Evolutionary conservation across 2,797 vertebrate species (phyloP).

Genomic region (Sitta carolinensis): DNA sequence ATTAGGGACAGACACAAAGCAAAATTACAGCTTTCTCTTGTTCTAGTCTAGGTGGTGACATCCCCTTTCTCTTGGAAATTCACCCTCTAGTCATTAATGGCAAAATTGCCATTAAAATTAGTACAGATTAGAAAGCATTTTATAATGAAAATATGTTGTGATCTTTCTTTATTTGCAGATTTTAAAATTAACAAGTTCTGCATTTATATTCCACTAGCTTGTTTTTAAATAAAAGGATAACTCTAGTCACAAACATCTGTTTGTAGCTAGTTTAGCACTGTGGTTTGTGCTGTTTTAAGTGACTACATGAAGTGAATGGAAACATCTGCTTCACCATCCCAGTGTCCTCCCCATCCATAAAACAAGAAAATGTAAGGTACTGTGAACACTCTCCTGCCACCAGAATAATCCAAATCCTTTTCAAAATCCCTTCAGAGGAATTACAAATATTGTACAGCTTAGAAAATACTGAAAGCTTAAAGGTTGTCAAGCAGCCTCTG

Average conservation of each 20-base stretch:
- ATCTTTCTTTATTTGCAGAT: background rate
- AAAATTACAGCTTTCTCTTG: background rate
- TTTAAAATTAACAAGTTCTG: background rate
- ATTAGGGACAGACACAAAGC: background rate
- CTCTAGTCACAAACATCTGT: background rate
- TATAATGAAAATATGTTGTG: background rate
- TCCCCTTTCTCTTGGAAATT: background rate
- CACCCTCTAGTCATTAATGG: background rate
- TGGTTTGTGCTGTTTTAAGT: background rate
- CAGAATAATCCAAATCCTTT: background rate
- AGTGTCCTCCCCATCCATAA: background rate
- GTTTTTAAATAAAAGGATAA: background rate
- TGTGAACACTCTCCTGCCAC: background rate
- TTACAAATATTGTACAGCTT: background rate
- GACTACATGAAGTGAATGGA: background rate
- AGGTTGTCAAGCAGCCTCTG: background rate
- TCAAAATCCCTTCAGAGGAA: background rate
- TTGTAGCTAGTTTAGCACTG: background rate
- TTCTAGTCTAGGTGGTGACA: background rate
- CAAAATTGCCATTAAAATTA: background rate
- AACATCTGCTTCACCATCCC: background rate
- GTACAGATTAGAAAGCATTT: background rate
- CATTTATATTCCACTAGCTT: background rate
- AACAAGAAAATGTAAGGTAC: background rate
- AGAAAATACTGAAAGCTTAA: background rate